phyloP scores from a whole-genome alignment of 2,113 vertebrate genomes.

The Raja brachyura region DNA sequence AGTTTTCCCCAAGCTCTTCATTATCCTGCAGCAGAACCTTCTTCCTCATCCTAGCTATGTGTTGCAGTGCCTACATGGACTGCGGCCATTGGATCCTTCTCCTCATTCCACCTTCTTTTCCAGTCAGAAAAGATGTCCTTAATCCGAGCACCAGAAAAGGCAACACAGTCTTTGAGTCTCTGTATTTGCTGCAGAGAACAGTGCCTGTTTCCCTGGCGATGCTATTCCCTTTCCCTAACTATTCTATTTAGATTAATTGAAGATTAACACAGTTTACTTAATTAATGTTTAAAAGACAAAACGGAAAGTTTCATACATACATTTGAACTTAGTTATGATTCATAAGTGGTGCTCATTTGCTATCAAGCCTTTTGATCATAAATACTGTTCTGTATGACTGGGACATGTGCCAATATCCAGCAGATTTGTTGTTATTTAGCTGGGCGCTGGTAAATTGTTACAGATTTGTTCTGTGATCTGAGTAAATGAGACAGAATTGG shows the following conservation, averaged over 20 bases:
- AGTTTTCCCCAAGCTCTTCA: too few relatives aligned
- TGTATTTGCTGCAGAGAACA: too few relatives aligned
- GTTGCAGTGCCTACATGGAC: too few relatives aligned
- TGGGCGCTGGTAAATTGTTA: slow-evolving; percentile 17
- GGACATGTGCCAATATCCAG: background rate
- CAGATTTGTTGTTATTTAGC: slow-evolving; percentile 20
- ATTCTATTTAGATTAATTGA: background rate
- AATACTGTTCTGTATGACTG: background rate
- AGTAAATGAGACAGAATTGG: slow-evolving; percentile 19
- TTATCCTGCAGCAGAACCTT: too few relatives aligned
- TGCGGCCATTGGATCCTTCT: too few relatives aligned
- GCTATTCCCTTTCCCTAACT: too few relatives aligned
- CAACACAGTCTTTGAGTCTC: too few relatives aligned
- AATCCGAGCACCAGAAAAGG: too few relatives aligned
- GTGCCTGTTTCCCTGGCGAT: too few relatives aligned
- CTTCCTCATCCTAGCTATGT: too few relatives aligned
- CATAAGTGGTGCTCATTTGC: background rate
- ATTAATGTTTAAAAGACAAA: background rate
- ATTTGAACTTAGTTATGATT: background rate
- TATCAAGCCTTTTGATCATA: background rate
- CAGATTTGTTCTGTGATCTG: slow-evolving; percentile 9
- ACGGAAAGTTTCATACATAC: background rate
- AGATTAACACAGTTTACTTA: background rate
- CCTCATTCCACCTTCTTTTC: too few relatives aligned
- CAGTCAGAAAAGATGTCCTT: too few relatives aligned